Conservation (phyloP, 2,113 vertebrate species). For the Puffinus mauretanicus region DNA sequence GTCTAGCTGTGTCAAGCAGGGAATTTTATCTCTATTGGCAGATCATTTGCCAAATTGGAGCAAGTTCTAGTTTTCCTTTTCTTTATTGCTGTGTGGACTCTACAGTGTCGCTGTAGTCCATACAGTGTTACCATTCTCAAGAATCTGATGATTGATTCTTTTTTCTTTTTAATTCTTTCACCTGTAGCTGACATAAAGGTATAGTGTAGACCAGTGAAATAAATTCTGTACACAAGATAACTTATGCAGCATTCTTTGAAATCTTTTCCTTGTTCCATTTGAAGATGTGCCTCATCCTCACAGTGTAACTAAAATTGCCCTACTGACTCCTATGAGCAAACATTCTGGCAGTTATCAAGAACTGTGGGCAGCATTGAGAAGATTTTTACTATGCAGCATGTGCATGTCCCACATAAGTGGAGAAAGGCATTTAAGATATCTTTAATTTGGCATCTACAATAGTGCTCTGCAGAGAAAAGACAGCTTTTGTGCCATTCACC, state of each 20-base stretch:
- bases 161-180: background rate
- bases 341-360: background rate
- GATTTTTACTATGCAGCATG: background rate
- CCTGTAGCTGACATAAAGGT: background rate
- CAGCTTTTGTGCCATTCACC: background rate
- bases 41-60: background rate
- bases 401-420: no score
- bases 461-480: background rate
- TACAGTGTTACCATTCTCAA: background rate
- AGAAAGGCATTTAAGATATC: background rate
- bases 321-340: background rate
- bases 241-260: background rate
- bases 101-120: background rate
- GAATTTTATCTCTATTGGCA: background rate
- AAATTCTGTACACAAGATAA: background rate
- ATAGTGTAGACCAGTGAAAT: background rate
- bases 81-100: background rate
- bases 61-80: background rate
- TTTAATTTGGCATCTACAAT: background rate
- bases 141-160: background rate
- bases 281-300: background rate
- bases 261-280: background rate
- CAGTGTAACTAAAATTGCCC: background rate
- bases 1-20: background rate
- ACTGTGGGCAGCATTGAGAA: background rate